Conservation (phyloP, 2,113 vertebrate genomes). For the Catharus bicknelli region DNA sequence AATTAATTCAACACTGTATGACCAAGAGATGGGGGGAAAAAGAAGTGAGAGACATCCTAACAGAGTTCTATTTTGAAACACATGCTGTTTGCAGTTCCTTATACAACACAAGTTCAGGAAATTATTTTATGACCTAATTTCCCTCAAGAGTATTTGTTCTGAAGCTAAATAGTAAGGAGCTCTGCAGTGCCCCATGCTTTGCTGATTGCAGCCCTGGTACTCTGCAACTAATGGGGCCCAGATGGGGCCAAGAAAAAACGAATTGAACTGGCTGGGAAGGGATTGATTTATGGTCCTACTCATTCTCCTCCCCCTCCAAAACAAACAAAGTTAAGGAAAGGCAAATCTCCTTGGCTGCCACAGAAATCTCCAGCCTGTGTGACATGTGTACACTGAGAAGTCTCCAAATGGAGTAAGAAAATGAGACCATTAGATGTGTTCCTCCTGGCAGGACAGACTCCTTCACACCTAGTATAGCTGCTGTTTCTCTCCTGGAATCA, state of each 20-base stretch:
- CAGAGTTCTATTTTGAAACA: background rate
- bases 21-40: background rate
- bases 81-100: background rate
- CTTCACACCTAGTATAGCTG: background rate
- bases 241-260: background rate
- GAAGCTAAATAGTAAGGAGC: background rate
- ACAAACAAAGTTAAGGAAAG: constrained; percentile 8
- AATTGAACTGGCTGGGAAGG: background rate
- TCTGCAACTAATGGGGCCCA: constrained; percentile 31
- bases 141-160: background rate
- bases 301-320: background rate
- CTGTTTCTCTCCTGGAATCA: background rate
- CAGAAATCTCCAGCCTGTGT: background rate
- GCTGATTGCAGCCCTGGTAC: constrained; percentile 11
- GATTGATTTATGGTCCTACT: constrained; percentile 35
- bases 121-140: constrained; percentile 42
- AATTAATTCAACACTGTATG: background rate
- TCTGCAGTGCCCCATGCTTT: background rate
- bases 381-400: background rate
- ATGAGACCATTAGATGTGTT: background rate
- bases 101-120: constrained; percentile 1
- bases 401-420: background rate
- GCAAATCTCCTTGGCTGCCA: background rate
- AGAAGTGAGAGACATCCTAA: background rate
- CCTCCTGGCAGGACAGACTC: background rate